Conservation (phyloP, 2,113 vertebrate genomes). For the Cairina moschata region DNA sequence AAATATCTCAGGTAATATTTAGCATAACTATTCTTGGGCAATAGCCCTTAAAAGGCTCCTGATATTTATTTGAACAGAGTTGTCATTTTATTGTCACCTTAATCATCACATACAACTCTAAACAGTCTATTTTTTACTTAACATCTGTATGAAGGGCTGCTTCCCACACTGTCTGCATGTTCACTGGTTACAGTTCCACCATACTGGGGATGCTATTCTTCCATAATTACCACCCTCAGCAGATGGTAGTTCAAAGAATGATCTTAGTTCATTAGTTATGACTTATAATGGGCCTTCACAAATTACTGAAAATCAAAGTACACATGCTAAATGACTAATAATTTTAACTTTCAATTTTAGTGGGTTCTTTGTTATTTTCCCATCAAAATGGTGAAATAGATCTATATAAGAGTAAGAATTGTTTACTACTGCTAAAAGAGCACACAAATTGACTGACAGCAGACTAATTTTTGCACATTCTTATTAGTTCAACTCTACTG, state of each 20-base stretch:
- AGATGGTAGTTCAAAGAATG: conserved; percentile 27
- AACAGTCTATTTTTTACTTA: conserved; percentile 47
- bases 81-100: conserved; percentile 17
- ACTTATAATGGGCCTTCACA: conserved; percentile 15
- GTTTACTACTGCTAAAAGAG: background rate
- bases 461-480: background rate
- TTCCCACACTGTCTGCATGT: conserved; percentile 46
- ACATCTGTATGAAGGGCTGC: conserved; percentile 52
- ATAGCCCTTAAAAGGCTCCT: background rate
- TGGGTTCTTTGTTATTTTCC: background rate
- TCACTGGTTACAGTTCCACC: conserved; percentile 14
- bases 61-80: conserved; percentile 38
- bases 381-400: background rate
- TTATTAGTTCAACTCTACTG: conserved; percentile 14
- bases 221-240: conserved; percentile 45
- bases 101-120: conserved; percentile 7
- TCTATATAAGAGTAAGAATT: background rate
- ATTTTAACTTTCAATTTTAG: background rate
- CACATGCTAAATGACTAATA: background rate
- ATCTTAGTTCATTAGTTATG: conserved; percentile 24
- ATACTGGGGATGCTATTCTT: conserved; percentile 24
- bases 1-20: background rate
- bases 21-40: background rate
- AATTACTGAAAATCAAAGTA: conserved; percentile 18
- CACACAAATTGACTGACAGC: background rate